A percentile compares a stretch with the other conserved stretches of the same genome.
Evolutionary conservation across 2,888 invertebrate genomes (phyloP).

Genomic region (Dexiosoma caninum): DNA sequence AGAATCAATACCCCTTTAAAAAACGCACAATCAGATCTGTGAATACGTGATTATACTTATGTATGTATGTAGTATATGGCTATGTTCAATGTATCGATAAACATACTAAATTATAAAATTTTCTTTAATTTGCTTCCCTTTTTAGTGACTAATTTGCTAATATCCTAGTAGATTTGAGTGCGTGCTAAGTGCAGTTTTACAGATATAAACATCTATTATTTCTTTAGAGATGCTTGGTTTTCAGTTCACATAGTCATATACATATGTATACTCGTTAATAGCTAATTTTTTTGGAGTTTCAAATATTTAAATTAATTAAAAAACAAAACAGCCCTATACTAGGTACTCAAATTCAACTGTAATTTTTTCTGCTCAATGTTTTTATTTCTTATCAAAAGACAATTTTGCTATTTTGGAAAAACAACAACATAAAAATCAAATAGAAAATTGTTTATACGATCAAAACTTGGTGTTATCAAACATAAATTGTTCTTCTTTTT

Average conservation of each 20-base stretch:
- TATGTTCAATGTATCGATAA: neutral
- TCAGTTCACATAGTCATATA: too few relatives aligned
- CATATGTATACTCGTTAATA: too few relatives aligned
- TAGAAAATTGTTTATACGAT: constrained; percentile 38
- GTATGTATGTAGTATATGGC: neutral
- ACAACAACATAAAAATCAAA: constrained; percentile 37
- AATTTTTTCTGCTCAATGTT: constrained; percentile 52
- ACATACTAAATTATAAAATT: too few relatives aligned
- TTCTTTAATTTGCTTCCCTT: too few relatives aligned
- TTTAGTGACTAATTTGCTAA: too few relatives aligned
- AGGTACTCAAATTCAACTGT: constrained; percentile 37
- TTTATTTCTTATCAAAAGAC: constrained; percentile 46
- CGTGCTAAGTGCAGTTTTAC: too few relatives aligned
- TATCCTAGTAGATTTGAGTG: neutral
- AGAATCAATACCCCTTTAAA: constrained; percentile 7
- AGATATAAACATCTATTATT: too few relatives aligned
- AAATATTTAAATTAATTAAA: constrained; percentile 2
- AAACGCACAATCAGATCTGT: neutral
- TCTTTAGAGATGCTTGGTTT: too few relatives aligned
- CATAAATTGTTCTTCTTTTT: neutral
- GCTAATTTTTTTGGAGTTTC: too few relatives aligned
- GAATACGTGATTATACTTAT: neutral
- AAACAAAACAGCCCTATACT: neutral
- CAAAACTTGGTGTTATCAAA: constrained; percentile 44
- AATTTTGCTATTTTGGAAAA: constrained; percentile 41